Conservation (phyloP, 23 tunicate genomes). For the Halocynthia roretzi region DNA sequence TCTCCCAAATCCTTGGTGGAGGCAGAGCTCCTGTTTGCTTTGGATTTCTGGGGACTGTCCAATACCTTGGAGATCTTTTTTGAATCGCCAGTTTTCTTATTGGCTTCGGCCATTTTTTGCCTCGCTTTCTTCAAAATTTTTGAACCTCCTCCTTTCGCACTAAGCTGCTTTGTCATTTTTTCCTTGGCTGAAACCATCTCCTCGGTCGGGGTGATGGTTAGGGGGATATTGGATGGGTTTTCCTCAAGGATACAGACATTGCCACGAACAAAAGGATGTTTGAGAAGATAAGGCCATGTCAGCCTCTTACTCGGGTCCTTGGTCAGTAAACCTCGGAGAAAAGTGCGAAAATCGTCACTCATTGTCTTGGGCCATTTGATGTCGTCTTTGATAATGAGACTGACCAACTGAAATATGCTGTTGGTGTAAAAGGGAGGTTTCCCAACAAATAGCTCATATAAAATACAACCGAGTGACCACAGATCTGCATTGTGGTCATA, state of each 20-base stretch:
- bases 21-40: not conserved
- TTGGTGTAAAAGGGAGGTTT: constrained; percentile 95
- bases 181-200: constrained; percentile 56
- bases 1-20: not conserved
- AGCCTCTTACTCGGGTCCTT: constrained; percentile 74
- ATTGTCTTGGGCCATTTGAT: constrained; percentile 84
- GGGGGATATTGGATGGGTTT: constrained; percentile 19
- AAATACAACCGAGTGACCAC: constrained; percentile 89
- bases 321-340: constrained; percentile 65
- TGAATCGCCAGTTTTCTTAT: constrained; percentile 6
- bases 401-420: constrained; percentile 84
- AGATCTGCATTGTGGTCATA: constrained; percentile 93
- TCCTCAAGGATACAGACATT: constrained; percentile 44
- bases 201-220: constrained; percentile 48
- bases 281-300: constrained; percentile 79
- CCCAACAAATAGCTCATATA: constrained; percentile 79
- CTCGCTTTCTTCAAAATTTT: constrained; percentile 75
- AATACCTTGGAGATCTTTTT: constrained; percentile 5
- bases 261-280: constrained; percentile 81
- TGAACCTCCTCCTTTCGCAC: constrained; percentile 67
- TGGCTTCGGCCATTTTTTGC: constrained; percentile 53
- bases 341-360: constrained; percentile 66
- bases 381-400: constrained; percentile 79
- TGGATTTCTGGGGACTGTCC: not conserved
- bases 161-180: constrained; percentile 42